phyloP scores from a whole-genome alignment of 2,888 invertebrate species.

The Pomacea canaliculata region DNA sequence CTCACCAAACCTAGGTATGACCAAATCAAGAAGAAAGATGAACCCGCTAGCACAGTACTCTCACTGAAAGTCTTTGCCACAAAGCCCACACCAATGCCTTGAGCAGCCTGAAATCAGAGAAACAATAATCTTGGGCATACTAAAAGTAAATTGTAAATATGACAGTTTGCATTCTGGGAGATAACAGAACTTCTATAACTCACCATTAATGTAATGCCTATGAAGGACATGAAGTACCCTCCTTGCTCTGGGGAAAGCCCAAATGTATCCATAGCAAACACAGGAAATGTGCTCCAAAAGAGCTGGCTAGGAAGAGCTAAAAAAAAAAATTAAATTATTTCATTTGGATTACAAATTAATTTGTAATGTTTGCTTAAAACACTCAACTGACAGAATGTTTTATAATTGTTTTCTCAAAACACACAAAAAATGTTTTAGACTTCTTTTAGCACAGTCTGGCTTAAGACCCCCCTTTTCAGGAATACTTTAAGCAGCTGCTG shows the following conservation, averaged over 20 bases:
- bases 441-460: no score
- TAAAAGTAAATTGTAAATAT: no score
- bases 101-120: conserved; percentile 50
- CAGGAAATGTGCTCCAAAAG: conserved; percentile 65
- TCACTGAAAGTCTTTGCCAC: conserved; percentile 57
- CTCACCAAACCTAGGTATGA: conserved; percentile 61
- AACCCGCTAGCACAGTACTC: conserved; percentile 54
- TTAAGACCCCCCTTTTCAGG: no score
- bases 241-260: conserved; percentile 60
- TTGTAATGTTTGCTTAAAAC: no score
- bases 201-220: conserved; percentile 63
- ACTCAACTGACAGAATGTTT: no score
- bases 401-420: no score
- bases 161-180: no score
- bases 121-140: no score
- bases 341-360: no score
- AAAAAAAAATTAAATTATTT: conserved; percentile 7
- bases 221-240: conserved; percentile 66
- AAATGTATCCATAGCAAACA: conserved; percentile 63
- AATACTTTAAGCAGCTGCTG: no score
- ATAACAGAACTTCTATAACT: conserved; percentile 11
- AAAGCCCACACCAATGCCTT: conserved; percentile 62
- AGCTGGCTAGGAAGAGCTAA: conserved; percentile 64
- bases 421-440: no score
- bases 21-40: conserved; percentile 53